These are phyloP conservation scores for Mythimna impura DNA, from an alignment of 2,888 invertebrate genomes.

Conservation along the genomic window DNA sequence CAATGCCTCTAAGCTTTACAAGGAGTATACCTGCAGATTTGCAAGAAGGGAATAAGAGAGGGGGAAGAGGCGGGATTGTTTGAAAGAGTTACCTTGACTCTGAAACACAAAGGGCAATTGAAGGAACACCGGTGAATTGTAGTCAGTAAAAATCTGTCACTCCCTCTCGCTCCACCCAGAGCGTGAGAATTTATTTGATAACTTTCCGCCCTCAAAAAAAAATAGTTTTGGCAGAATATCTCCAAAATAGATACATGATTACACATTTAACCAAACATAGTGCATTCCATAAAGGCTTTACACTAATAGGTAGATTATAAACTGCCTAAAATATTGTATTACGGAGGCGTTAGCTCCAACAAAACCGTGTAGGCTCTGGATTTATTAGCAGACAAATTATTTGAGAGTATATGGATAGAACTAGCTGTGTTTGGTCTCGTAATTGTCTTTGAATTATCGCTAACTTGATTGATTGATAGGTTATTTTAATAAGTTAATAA, in stretches of 20 bases:
- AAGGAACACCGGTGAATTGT: too few species aligned
- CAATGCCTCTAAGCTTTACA: too few species aligned
- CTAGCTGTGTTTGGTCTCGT: conserved; percentile 35
- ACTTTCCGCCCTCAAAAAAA: too few species aligned
- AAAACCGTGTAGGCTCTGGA: conserved; percentile 53
- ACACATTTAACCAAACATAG: conserved; percentile 13
- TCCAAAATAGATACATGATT: background rate
- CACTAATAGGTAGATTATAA: conserved; percentile 17
- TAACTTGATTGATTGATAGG: conserved; percentile 47
- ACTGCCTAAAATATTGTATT: conserved; percentile 30
- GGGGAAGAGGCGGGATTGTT: too few species aligned
- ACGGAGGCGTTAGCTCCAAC: conserved; percentile 53
- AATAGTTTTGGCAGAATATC: background rate
- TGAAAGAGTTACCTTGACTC: too few species aligned
- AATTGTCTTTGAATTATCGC: conserved; percentile 42
- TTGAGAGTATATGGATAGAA: conserved; percentile 19
- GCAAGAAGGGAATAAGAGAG: too few species aligned
- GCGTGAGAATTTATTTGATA: too few species aligned
- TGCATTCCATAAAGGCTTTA: conserved; percentile 8
- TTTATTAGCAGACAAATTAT: conserved; percentile 54
- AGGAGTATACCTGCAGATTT: background rate
- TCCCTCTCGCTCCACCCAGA: too few species aligned
- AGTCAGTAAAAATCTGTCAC: too few species aligned
- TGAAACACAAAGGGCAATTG: too few species aligned
- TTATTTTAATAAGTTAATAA: background rate